A percentile compares a stretch with the other conserved stretches of the same genome.
Conservation (phyloP, 2,888 invertebrate genomes). For the Cantharis flavilabris region DNA sequence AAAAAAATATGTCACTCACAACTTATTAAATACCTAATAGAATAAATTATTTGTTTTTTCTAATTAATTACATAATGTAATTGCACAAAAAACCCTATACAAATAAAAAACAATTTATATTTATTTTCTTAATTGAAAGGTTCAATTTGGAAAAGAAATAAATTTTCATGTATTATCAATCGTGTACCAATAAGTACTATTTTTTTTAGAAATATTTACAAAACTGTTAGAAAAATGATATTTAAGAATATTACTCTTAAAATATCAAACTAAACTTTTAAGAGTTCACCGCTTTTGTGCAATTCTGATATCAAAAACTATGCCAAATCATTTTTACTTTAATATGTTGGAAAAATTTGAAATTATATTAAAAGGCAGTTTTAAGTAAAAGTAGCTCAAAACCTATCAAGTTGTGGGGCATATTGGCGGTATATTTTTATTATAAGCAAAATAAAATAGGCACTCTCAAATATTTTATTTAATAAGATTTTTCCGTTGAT, state of each 20-base stretch:
- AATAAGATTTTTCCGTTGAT: background rate
- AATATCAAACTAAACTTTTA: background rate
- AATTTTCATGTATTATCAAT: background rate
- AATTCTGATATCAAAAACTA: background rate
- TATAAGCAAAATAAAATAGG: background rate
- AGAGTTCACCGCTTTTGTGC: background rate
- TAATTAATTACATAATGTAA: background rate
- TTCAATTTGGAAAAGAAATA: background rate
- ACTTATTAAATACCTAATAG: background rate
- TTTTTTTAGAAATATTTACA: background rate
- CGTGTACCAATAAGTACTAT: background rate
- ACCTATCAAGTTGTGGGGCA: background rate
- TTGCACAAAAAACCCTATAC: background rate
- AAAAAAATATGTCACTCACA: background rate
- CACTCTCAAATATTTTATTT: background rate
- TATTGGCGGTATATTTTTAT: background rate
- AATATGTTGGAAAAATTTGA: background rate
- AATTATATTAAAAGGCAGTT: background rate
- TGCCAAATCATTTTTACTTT: background rate
- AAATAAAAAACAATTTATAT: background rate
- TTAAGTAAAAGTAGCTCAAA: background rate
- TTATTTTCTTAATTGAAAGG: background rate
- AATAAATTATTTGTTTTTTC: background rate
- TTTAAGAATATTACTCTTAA: background rate
- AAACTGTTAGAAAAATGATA: background rate